These are phyloP conservation scores for Triplophysa tibetana DNA, from an alignment of 2,113 vertebrate species.

Conservation along the genomic window DNA sequence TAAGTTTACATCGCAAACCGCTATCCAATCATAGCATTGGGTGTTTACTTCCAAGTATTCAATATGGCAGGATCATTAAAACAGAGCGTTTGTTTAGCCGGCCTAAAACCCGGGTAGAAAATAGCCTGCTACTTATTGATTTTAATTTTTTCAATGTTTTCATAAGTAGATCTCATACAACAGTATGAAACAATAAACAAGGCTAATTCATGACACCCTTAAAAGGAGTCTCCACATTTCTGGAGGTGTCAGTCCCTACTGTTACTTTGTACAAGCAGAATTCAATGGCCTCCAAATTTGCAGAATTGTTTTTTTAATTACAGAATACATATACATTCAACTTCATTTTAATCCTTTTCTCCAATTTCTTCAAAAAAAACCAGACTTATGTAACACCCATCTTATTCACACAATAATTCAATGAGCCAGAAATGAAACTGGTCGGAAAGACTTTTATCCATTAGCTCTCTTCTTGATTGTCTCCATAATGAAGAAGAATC, in stretches of 20 bases:
- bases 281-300: conserved; percentile 64
- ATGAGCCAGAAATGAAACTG: conserved; percentile 75
- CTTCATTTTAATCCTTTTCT: conserved; percentile 51
- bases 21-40: no score
- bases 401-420: conserved; percentile 69
- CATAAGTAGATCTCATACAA: no score
- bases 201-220: no score
- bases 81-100: no score
- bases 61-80: no score
- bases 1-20: no score
- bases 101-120: no score
- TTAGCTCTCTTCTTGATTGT: conserved; percentile 65
- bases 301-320: conserved; percentile 63
- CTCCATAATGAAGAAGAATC: conserved; percentile 73
- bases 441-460: conserved; percentile 65
- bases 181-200: no score
- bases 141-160: no score
- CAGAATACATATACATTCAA: conserved; percentile 55
- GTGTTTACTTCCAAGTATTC: no score
- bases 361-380: conserved; percentile 61
- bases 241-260: conserved; percentile 51
- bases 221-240: no score
- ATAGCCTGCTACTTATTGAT: no score
- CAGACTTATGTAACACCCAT: conserved; percentile 57
- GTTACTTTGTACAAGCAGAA: conserved; percentile 43